Evolutionary conservation across 2,113 vertebrate genomes (phyloP).

Genomic region (Muscicapa adusta): DNA sequence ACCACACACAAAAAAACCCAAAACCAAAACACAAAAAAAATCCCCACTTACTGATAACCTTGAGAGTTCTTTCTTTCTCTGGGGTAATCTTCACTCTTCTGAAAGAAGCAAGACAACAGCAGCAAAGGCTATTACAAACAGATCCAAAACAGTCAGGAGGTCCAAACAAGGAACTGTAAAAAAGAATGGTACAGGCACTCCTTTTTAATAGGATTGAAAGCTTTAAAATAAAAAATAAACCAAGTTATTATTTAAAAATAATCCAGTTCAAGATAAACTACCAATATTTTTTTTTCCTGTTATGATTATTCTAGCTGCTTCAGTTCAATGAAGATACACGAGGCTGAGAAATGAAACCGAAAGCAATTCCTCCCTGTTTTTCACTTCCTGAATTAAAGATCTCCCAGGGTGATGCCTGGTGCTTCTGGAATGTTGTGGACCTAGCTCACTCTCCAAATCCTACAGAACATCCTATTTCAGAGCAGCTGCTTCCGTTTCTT

Average conservation of each 20-base stretch:
- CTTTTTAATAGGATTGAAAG: not conserved
- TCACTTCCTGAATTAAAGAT: not conserved
- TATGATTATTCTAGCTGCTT: not conserved
- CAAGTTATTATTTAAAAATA: not conserved
- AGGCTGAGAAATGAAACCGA: not conserved
- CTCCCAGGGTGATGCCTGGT: accelerated
- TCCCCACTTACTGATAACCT: not conserved
- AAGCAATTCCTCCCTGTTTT: not conserved
- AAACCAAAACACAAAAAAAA: not conserved
- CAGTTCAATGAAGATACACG: not conserved
- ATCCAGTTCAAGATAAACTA: not conserved
- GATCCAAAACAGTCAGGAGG: not conserved
- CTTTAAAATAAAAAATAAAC: not conserved
- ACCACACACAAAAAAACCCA: not conserved
- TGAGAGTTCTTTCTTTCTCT: not conserved
- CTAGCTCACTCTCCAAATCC: not conserved
- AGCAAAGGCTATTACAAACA: not conserved
- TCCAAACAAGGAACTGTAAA: not conserved
- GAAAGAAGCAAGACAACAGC: not conserved
- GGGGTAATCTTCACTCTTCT: too few relatives aligned
- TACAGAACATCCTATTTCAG: not conserved
- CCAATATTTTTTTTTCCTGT: not conserved
- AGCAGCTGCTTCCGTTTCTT: not conserved
- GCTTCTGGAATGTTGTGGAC: not conserved
- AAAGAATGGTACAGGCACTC: not conserved